Base-by-base conservation (phyloP, 2,113 vertebrate species). In the Perccottus glenii region DNA sequence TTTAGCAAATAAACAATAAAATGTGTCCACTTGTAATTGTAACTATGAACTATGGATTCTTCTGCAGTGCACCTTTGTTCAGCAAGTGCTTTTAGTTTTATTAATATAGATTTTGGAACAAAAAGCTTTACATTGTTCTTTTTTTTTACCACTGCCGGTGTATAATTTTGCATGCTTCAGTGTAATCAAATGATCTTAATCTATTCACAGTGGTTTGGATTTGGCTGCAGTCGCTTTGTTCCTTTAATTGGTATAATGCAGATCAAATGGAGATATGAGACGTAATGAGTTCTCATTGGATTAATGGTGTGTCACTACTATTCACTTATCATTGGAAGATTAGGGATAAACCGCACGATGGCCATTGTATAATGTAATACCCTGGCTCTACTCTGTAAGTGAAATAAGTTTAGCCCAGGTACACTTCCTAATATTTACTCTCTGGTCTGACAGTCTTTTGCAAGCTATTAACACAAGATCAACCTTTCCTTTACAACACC, bases 101-200 rank as follows among this genome's bases (percentile, higher is more conserved):
- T 46, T 55, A 2, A 36, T 55, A 27, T 27, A 27, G 19, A 27
- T 55, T 55, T 12, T 8, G n/a, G 33, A 55, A 27, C 19, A 4
- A 6, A 53, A 57, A 5, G n/a, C 38, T 5, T 16, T 16, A 6
- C 38, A 42, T 58, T 42, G 2, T 67, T 78, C 38, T 57, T 70
- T 62, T 66, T 35, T 58, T n/a, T 35, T 65, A 64, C 64, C 69
- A 73, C 15, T 50, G 70, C 70, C 56, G 70, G 67, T 58, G 49
- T 61, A 48, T 73, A 76, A 79, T 82, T 75, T 46, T 57, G 63
- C 50, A 73, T 6, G 59, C 76, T 64, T 84, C 62, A 79, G 60
- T 86, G 45, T 81, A 89, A 90, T 90, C 86, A 75, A 74, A 89
- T 86, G 73, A 87, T 78, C 75, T 82, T 87, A 86, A 91, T 90